phyloP scores from a whole-genome alignment of 1,140 invertebrate species.

The Arctopsyche grandis region DNA sequence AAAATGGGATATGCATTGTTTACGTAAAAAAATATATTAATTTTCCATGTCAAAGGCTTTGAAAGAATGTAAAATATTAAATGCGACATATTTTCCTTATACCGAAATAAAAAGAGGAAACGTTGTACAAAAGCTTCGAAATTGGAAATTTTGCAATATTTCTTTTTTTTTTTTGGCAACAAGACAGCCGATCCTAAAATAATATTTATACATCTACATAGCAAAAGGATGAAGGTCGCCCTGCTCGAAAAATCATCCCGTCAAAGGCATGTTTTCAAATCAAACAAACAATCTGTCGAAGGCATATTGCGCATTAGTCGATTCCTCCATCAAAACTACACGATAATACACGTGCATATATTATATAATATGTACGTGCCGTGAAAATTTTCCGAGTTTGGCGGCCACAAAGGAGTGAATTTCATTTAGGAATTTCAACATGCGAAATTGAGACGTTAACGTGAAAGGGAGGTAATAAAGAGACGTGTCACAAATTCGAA shows the following conservation, averaged over 20 bases:
- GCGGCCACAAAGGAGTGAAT: neutral
- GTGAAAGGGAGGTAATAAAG: neutral
- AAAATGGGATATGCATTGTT: neutral
- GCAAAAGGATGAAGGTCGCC: neutral
- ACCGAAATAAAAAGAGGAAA: neutral
- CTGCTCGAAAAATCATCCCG: neutral
- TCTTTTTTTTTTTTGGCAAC: neutral
- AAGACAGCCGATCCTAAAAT: neutral
- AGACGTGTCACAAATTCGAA: neutral
- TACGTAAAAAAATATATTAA: neutral
- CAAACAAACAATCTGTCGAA: too few species aligned
- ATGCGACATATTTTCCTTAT: neutral
- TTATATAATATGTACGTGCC: too few species aligned
- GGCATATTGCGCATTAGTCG: too few species aligned
- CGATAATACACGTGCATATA: too few species aligned
- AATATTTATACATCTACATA: constrained; percentile 11
- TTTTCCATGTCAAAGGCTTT: neutral
- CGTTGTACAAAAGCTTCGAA: neutral
- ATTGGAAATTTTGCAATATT: neutral
- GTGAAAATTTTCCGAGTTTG: too few species aligned
- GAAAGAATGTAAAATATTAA: neutral
- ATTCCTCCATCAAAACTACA: too few species aligned
- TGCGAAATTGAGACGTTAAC: constrained; percentile 5
- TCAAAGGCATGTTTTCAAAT: too few species aligned
- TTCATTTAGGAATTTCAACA: neutral